A percentile compares a stretch with the other conserved stretches of the same genome.
Evolutionary conservation across 2,113 vertebrate genomes (phyloP).

Genomic region (Craseonycteris thonglongyai): DNA sequence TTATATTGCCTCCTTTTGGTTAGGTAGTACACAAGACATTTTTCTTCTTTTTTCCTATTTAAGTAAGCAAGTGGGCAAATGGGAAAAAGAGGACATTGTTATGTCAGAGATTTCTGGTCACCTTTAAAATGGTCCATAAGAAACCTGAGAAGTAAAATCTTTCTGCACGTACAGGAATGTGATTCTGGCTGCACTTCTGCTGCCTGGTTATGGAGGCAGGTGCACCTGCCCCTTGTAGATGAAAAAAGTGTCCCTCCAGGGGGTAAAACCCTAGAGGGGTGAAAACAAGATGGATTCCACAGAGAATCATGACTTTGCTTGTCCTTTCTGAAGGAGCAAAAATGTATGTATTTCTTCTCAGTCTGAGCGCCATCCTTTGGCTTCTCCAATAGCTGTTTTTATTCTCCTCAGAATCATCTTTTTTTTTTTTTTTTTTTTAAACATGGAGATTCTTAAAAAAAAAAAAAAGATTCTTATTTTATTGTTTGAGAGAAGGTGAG

Average conservation of each 20-base stretch:
- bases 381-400: not conserved
- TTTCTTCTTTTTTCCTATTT: not conserved
- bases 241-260: fast-evolving
- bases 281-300: not conserved
- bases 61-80: not conserved
- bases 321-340: not conserved
- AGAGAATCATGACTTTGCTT: not conserved
- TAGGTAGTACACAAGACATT: not conserved
- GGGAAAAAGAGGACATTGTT: not conserved
- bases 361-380: not conserved
- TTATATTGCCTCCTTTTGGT: not conserved
- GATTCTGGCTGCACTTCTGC: too few species aligned
- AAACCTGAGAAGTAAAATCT: not conserved
- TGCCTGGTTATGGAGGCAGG: not conserved
- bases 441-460: too few species aligned
- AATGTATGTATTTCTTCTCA: not conserved
- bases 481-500: too few species aligned
- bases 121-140: not conserved
- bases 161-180: fast-evolving
- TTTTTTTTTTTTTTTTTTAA: too few species aligned
- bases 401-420: not conserved
- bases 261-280: too few species aligned
- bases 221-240: not conserved
- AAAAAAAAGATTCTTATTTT: too few species aligned
- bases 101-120: not conserved